A percentile compares a stretch with the other conserved stretches of the same genome.
Conservation (phyloP, 2,888 invertebrate genomes). For the Pilophorus perplexus region DNA sequence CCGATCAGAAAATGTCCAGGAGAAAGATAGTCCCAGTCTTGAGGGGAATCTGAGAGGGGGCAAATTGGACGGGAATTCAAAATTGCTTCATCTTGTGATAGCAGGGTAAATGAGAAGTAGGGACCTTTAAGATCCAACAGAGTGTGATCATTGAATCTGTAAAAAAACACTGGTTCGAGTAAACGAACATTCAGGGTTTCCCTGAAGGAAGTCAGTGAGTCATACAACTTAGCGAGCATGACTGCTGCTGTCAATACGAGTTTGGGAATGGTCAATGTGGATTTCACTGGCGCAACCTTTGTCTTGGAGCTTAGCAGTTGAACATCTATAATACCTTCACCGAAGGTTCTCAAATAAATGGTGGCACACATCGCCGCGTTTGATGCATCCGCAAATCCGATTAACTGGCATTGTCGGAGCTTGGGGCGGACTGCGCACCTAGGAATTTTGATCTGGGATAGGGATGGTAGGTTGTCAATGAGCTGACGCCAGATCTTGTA, state of each 20-base stretch:
- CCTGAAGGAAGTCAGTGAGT: neutral
- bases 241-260: conserved; percentile 47
- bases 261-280: conserved; percentile 45
- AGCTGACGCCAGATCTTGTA: neutral
- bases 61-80: too few relatives aligned
- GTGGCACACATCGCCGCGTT: conserved; percentile 18
- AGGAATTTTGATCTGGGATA: neutral
- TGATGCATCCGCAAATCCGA: conserved; percentile 18
- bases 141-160: conserved; percentile 49
- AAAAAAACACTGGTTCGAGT: conserved; percentile 43
- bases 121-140: conserved; percentile 6
- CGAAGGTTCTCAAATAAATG: conserved; percentile 15
- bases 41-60: too few relatives aligned
- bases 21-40: too few relatives aligned
- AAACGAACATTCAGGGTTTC: conserved; percentile 11
- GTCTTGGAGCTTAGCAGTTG: conserved; percentile 43
- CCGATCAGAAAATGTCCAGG: too few relatives aligned
- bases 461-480: neutral
- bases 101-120: neutral
- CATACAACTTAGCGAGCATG: conserved; percentile 40
- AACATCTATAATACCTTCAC: conserved; percentile 18
- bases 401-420: neutral
- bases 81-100: too few relatives aligned
- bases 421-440: neutral
- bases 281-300: conserved; percentile 45